These are phyloP conservation scores for Dugesia japonica DNA, from an alignment of 2,888 invertebrate genomes.

Conservation along the genomic window DNA sequence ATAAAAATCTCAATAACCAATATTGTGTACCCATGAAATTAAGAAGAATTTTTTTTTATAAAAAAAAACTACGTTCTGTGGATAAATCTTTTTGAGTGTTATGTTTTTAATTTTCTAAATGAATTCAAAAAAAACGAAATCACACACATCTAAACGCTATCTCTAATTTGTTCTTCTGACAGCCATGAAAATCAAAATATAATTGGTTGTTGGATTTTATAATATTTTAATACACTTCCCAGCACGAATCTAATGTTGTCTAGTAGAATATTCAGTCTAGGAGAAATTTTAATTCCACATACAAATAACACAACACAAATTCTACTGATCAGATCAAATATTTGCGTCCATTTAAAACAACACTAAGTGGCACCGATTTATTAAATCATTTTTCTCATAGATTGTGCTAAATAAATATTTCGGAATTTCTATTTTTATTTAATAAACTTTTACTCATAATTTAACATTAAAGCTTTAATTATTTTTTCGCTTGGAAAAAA, in stretches of 20 bases:
- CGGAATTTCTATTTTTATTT: too few species aligned
- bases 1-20: background rate
- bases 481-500: too few species aligned
- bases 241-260: background rate
- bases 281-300: constrained; percentile 1
- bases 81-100: too few species aligned
- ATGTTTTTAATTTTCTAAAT: too few species aligned
- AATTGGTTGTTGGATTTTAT: background rate
- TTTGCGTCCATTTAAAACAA: background rate
- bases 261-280: background rate
- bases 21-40: background rate
- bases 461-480: too few species aligned
- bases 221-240: background rate
- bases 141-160: background rate
- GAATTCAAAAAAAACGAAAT: too few species aligned
- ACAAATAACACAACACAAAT: background rate
- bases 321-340: background rate
- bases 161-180: constrained; percentile 20
- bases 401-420: background rate
- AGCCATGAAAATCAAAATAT: background rate
- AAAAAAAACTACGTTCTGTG: background rate
- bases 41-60: background rate
- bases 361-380: background rate
- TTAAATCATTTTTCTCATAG: too few species aligned
- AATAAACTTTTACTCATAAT: too few species aligned